Conservation (phyloP, 2,888 invertebrate species). For the Drosophila meridiana region DNA sequence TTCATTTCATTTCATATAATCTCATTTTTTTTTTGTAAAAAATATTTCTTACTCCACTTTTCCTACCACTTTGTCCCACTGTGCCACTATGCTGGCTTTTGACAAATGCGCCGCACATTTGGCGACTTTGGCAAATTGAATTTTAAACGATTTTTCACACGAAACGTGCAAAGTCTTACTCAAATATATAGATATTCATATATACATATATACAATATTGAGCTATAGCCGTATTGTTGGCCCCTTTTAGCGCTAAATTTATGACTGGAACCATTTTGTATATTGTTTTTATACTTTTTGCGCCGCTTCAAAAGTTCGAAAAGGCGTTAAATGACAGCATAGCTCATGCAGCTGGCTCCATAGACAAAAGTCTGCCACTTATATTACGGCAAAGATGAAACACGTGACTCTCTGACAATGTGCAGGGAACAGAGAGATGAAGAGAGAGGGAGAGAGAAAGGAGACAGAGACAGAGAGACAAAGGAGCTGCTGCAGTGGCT, state of each 20-base stretch:
- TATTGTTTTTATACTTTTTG: slow-evolving; percentile 28
- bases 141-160: slow-evolving; percentile 56
- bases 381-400: slow-evolving; percentile 68
- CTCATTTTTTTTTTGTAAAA: not conserved
- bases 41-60: not conserved
- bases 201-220: slow-evolving; percentile 18
- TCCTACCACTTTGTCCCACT: slow-evolving; percentile 12
- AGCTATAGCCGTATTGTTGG: slow-evolving; percentile 37
- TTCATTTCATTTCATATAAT: no score
- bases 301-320: slow-evolving; percentile 18
- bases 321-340: slow-evolving; percentile 48
- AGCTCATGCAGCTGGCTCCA: slow-evolving; percentile 33
- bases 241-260: slow-evolving; percentile 27
- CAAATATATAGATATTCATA: slow-evolving; percentile 26
- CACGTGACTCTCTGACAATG: slow-evolving; percentile 61
- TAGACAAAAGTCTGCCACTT: slow-evolving; percentile 53
- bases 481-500: slow-evolving; percentile 45
- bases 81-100: slow-evolving; percentile 28
- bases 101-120: slow-evolving; percentile 47
- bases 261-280: slow-evolving; percentile 44
- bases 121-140: slow-evolving; percentile 64
- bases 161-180: slow-evolving; percentile 33
- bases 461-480: not conserved
- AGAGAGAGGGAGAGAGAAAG: not conserved
- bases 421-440: not conserved